Percentiles rank a stretch among this genome's conserved stretches.
Evolutionary conservation across 2,113 vertebrate species (phyloP).

Genomic region (Suncus etruscus): DNA sequence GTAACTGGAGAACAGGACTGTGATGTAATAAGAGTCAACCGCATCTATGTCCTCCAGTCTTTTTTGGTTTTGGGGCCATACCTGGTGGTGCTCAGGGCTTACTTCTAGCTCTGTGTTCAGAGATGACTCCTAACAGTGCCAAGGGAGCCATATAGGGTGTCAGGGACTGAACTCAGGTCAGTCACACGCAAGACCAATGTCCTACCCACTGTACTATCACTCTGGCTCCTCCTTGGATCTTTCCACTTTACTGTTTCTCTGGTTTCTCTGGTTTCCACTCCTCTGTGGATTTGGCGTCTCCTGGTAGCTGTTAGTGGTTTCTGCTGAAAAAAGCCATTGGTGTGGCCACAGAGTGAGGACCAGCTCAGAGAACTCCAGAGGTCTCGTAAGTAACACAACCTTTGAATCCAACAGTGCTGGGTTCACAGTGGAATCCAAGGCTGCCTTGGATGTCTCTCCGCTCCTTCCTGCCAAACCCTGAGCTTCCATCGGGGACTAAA

Average conservation of each 20-base stretch:
- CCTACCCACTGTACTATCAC: no score
- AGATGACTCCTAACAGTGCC: no score
- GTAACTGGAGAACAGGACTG: conserved; percentile 48
- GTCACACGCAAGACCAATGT: no score
- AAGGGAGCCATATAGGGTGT: no score
- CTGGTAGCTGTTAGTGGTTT: conserved; percentile 77
- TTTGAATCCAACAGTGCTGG: conserved; percentile 72
- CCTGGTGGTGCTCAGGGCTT: no score
- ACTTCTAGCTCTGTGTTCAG: no score
- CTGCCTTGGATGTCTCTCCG: neutral
- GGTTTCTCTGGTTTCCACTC: conserved; percentile 74
- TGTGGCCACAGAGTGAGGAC: conserved; percentile 71
- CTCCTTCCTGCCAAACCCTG: conserved; percentile 30
- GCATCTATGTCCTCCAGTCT: no score
- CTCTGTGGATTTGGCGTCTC: conserved; percentile 65
- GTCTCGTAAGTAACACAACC: conserved; percentile 69
- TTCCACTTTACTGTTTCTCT: conserved; percentile 70
- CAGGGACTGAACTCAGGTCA: no score
- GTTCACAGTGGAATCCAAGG: conserved; percentile 68
- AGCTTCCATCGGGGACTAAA: conserved; percentile 58
- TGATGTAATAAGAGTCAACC: conserved; percentile 70
- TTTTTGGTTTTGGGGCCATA: no score
- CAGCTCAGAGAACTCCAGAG: conserved; percentile 77
- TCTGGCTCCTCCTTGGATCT: conserved; percentile 46
- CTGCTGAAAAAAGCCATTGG: conserved; percentile 81